phyloP scores from a whole-genome alignment of 2,797 vertebrate genomes.

The Valencia hispanica region DNA sequence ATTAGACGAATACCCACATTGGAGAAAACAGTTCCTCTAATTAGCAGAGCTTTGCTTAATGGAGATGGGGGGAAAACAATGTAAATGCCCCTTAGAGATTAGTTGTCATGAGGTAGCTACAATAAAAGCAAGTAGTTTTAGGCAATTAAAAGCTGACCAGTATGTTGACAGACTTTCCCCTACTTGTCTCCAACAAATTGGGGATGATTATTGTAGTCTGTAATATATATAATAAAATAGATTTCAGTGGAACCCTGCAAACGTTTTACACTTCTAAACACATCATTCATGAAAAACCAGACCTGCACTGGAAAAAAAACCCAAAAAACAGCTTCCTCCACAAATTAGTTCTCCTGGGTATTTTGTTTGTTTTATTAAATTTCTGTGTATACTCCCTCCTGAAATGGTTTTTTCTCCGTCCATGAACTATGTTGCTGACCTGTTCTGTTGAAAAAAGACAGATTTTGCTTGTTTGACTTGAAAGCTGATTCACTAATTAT shows the following conservation, averaged over 20 bases:
- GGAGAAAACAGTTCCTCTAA: slow-evolving; percentile 9
- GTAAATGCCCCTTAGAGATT: slow-evolving; percentile 10
- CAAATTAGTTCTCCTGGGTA: background rate
- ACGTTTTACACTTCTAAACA: background rate
- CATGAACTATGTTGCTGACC: background rate
- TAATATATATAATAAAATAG: slow-evolving; percentile 14
- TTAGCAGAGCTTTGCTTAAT: slow-evolving; percentile 11
- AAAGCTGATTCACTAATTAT: background rate
- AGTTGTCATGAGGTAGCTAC: background rate
- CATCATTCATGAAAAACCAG: background rate
- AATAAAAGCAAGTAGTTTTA: background rate
- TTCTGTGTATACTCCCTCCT: background rate
- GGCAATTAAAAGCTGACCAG: slow-evolving; percentile 29
- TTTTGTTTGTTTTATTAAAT: background rate
- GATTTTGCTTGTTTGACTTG: background rate
- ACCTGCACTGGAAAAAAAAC: background rate
- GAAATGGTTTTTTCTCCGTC: background rate
- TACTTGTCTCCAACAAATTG: slow-evolving; percentile 17
- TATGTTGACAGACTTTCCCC: slow-evolving; percentile 22
- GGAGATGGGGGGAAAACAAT: background rate
- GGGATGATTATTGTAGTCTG: slow-evolving; percentile 18
- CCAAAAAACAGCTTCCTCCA: background rate
- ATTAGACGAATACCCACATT: slow-evolving; percentile 22
- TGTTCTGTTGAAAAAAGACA: background rate
- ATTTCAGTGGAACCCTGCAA: slow-evolving; percentile 40